Evolutionary conservation across 2,888 invertebrate genomes (phyloP), one percentile per base, ranked within the genome.

Genomic region (Oxytorus armatus): DNA sequence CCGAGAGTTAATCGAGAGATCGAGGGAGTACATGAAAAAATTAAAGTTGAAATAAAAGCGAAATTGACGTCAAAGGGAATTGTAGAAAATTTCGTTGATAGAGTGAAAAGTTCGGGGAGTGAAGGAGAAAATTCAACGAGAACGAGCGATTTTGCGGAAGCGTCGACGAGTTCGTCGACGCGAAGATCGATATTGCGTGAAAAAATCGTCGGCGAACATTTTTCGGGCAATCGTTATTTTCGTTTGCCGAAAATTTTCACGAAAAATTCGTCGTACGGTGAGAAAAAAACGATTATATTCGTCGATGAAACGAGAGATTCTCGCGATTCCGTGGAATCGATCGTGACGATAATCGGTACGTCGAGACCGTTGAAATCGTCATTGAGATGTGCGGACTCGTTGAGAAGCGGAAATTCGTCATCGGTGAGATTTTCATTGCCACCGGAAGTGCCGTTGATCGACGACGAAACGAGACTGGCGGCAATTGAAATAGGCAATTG

Each of bases 401-500:
- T 80, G 11, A 65, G 78, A 7, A 79, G 83, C 61, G 76, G 75
- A 8, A 77, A 25, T 57, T 82, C 81, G 4, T 75, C 72, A 8
- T 77, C 75, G 11, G 82, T 82, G 10, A 77, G 79, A 81, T 83
- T 82, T 59, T 73, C 76, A 16, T 63, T 81, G 14, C 81, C 81
- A 49, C 18, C 57, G 25, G 76, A 78, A 63, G n/a, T 44, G 3
- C 4, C 33, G 33, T 0, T 8, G 23, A n/a, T n/a, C 21, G 23
- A 29, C n/a, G 55, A 42, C 3, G 8, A 69, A 0, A 29, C 21
- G 14, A 44, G 11, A 42, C 39, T 42, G 16, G 55, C 8, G 1
- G 51, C 10, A 3, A 39, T 78, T 23, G 57, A 33, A 16, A 55
- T 82, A n/a, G 76, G 79, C 39, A 70, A 73, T 23, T 79, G 59